phyloP scores from a whole-genome alignment of 1,140 invertebrate genomes.

The Panagrolaimus sp. region DNA sequence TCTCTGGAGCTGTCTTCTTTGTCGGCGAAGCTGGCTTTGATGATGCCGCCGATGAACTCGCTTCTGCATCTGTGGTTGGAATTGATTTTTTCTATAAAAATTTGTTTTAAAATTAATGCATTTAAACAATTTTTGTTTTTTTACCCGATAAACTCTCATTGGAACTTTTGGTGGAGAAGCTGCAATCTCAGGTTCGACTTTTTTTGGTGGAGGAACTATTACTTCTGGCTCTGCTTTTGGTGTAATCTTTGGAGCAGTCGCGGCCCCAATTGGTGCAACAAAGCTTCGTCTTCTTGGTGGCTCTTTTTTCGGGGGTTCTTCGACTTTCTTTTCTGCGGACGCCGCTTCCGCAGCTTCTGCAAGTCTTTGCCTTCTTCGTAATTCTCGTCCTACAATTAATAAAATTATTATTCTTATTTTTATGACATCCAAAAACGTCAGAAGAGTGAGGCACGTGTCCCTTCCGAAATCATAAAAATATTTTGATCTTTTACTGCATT shows the following conservation, averaged over 20 bases:
- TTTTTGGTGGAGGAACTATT: not conserved
- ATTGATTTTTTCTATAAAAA: too few relatives aligned
- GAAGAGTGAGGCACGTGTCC: too few relatives aligned
- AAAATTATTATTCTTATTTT: too few relatives aligned
- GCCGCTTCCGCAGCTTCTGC: constrained; percentile 27
- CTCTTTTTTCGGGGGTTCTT: not conserved
- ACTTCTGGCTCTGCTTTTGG: constrained; percentile 5
- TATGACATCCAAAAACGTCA: not conserved
- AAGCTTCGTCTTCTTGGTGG: not conserved
- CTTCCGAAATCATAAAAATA: too few relatives aligned
- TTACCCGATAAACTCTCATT: not conserved
- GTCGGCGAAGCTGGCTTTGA: too few relatives aligned
- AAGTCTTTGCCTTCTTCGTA: constrained; percentile 44
- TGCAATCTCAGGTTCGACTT: not conserved
- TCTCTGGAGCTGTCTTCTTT: too few relatives aligned
- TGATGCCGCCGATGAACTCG: too few relatives aligned
- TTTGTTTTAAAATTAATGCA: too few relatives aligned
- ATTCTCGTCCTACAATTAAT: constrained; percentile 42
- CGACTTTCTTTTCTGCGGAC: not conserved
- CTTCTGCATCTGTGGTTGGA: too few relatives aligned
- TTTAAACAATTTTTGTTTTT: not conserved
- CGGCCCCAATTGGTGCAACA: not conserved
- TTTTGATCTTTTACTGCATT: not conserved
- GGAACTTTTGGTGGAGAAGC: not conserved
- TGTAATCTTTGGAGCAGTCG: not conserved